Conservation (phyloP, 2,113 vertebrate species). For the Nothoprocta pentlandii region DNA sequence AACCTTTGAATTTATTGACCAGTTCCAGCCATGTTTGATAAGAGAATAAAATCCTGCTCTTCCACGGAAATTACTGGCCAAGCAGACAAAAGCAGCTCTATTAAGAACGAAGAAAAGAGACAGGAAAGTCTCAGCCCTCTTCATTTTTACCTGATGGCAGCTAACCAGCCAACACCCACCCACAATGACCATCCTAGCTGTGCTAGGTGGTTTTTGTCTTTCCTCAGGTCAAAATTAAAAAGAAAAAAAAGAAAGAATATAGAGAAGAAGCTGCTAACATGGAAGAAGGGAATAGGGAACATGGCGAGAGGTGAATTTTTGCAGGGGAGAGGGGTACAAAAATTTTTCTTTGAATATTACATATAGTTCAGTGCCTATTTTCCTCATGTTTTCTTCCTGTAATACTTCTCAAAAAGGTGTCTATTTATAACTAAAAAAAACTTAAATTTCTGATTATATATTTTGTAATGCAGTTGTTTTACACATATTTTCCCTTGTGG, state of each 20-base stretch:
- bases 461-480: neutral
- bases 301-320: neutral
- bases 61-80: fast-evolving
- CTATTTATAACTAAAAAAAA: neutral
- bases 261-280: neutral
- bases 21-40: neutral
- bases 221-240: neutral
- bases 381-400: neutral
- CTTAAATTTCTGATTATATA: neutral
- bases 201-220: neutral
- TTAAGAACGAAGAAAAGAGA: neutral
- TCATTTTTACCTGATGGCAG: neutral
- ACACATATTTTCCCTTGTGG: neutral
- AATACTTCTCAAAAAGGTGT: neutral
- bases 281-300: neutral
- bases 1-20: neutral
- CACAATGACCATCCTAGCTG: neutral
- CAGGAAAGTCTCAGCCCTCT: neutral
- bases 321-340: no score
- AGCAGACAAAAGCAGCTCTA: neutral
- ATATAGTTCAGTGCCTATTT: neutral
- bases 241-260: fast-evolving
- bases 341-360: neutral
- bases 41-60: neutral
- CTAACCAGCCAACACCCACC: neutral